Base-by-base conservation (phyloP, 2,797 vertebrate genomes). In the Malurus splendens region DNA sequence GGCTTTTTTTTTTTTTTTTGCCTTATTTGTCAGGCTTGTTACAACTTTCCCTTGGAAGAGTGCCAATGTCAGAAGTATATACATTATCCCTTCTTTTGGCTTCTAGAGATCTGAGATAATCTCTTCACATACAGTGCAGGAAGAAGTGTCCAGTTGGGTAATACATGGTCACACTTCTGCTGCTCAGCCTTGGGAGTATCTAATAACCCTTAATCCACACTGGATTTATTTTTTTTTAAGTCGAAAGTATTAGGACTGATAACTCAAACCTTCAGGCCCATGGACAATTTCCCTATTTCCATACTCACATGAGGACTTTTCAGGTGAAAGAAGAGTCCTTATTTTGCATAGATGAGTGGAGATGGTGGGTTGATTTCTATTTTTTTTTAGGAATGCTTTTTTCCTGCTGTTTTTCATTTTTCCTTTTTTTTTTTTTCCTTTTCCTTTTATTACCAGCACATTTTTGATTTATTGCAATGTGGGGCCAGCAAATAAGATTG, bases 401-500 rank as follows among this genome's bases (percentile, higher is more conserved):
- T 73, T 45, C 15, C 54, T 70, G 25, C 52, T 80, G 44, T n/a
- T 94, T 80, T 36, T 36, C 36, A 33, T 33, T 45, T 19, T 80
- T 25, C 65, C 74, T 47, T 67, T 81, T 76, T 92, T 9, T 85
- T 90, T 92, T 84, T 86, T 73, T 45, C 15, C 54, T 70, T n/a
- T 94, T 80, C 48, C 39, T 82, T 86, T 78, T 88, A 94, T 87
- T 89, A 91, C 52, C 64, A 79, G 55, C 41, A 66, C 41, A 61
- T 71, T 90, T 83, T 80, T 93, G 83, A 95, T 95, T 95, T 94
- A 94, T 87, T 90, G 75, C 75, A 83, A 70, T 59, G 28, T 73
- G 68, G 33, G 91, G 57, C 65, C 85, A 92, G 90, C 73, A 89
- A 92, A 87, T 73, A 95, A 90, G 82, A 94, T 82, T 94, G 90